Evolutionary conservation across 1,140 invertebrate genomes (phyloP), one percentile per base, ranked within the genome.

Genomic region (Epicauta chinensis): DNA sequence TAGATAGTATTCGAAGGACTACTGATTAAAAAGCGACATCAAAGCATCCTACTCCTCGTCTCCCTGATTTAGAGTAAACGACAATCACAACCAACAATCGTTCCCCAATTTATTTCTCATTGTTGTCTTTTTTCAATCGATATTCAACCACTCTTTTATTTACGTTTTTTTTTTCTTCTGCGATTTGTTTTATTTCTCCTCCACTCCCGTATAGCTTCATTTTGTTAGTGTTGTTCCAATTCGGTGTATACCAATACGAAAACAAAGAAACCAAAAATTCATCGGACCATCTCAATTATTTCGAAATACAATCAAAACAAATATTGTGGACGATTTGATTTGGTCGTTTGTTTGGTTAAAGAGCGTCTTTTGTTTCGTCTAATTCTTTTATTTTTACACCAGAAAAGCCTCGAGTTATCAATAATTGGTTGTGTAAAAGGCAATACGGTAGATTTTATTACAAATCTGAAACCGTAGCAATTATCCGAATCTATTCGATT

Each of bases 61-160:
- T 48, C 41, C 13, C 12, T 48, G 30, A 35, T 41, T 36, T 51
- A 59, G 63, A 62, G 63, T 64, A 66, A 67, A 65, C 65, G 65
- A 65, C 63, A 67, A 67, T 67, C 65, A 65, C 58, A 56, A 48
- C 54, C 58, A 60, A 67, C 65, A 67, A 67, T 67, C 65, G 65
- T 52, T 55, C 63, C 65, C 65, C 65, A 67, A 65, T 67, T 67
- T 67, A 61, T 56, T 34, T 53, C 52, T 53, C 57, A 67, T 67
- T 67, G 65, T 67, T 67, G 65, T 67, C 63, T 65, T 65, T 67
- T 67, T 67, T 67, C 63, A 65, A 67, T 67, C 63, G 62, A 67
- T 67, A 64, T 62, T 23, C 23, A 23, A 23, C 61, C 56, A 63
- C 52, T 59, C 53, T 56, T 55, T 50, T 61, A 50, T 62, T 54